Conservation (phyloP, 1,140 invertebrate species). For the Hypothenemus hampei region DNA sequence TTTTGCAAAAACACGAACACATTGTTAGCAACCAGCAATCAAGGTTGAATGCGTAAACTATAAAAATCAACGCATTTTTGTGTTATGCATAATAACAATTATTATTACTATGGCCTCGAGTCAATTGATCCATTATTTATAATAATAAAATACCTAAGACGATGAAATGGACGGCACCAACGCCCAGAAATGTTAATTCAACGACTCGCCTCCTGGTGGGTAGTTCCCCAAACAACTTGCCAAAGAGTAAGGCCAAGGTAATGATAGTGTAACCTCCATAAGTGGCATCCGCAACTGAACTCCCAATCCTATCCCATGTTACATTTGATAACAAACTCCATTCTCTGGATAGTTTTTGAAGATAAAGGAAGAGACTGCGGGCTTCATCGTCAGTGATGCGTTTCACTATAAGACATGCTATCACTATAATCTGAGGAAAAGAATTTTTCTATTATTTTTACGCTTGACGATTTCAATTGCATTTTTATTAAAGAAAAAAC, state of each 20-base stretch:
- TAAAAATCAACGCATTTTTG: constrained; percentile 4
- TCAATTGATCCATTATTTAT: too few species aligned
- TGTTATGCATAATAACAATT: background rate
- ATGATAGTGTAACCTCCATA: constrained; percentile 69
- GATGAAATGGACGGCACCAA: constrained; percentile 63
- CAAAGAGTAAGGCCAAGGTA: constrained; percentile 60
- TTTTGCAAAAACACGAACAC: too few species aligned
- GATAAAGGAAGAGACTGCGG: constrained; percentile 56
- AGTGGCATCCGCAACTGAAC: constrained; percentile 57
- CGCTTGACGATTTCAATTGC: too few species aligned
- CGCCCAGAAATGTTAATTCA: constrained; percentile 60
- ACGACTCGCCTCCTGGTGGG: constrained; percentile 57
- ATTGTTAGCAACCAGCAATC: too few species aligned
- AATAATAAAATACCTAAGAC: too few species aligned
- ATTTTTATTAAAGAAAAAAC: constrained; percentile 1
- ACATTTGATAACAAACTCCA: constrained; percentile 70
- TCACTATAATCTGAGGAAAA: constrained; percentile 56
- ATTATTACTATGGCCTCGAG: constrained; percentile 1
- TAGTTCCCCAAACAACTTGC: constrained; percentile 59
- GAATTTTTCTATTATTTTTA: background rate
- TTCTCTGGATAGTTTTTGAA: constrained; percentile 66
- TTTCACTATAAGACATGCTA: constrained; percentile 62
- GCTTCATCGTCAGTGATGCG: constrained; percentile 68
- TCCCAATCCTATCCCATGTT: constrained; percentile 60
- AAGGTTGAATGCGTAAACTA: too few species aligned